Base-by-base conservation (phyloP, 2,797 vertebrate species). In the Danio aesculapii region DNA sequence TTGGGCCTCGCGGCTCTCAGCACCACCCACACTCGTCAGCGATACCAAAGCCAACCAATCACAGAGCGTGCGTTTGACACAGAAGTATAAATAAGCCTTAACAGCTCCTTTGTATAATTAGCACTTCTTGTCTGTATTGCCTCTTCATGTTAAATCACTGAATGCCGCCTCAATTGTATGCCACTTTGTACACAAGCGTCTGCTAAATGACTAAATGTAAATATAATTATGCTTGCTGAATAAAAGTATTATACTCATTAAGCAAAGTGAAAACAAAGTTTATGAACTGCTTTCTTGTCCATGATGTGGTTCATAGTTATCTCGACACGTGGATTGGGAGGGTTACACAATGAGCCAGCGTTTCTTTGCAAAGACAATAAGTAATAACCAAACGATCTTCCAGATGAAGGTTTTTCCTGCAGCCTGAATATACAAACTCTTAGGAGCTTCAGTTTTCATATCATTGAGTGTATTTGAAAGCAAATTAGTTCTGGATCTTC, bases 321-420 rank as follows among this genome's bases (percentile, higher is more conserved):
- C 69, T 49, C 11, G 8, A 71, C 47, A 64, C 50, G 2, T 70
- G 61, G n/a, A 71, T 66, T 62, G 3, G 59, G 59, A 43, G 8
- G 58, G 50, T n/a, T 70, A 47, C 49, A 61, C 46, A 68, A 79
- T 75, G 64, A 88, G 83, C 82, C 87, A 85, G 87, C 86, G 84
- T 91, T 88, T 75, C 84, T 86, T 72, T 83, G 84, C 84, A 70
- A 86, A 84, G 89, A 92, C 93, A 91, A 93, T 92, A 92, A 92
- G 88, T 87, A 83, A 89, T 90, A 82, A 73, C 83, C 86, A 83
- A 82, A 81, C 85, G 49, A 64, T 77, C 81, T 19, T 77, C 66
- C 63, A 86, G 74, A 87, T 88, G 90, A 91, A 76, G 81, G 44
- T 85, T 66, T 69, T 59, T 75, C 81, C 13, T 82, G 64, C 17